Conservation (phyloP, 2,113 vertebrate genomes). For the Rattus rattus region DNA sequence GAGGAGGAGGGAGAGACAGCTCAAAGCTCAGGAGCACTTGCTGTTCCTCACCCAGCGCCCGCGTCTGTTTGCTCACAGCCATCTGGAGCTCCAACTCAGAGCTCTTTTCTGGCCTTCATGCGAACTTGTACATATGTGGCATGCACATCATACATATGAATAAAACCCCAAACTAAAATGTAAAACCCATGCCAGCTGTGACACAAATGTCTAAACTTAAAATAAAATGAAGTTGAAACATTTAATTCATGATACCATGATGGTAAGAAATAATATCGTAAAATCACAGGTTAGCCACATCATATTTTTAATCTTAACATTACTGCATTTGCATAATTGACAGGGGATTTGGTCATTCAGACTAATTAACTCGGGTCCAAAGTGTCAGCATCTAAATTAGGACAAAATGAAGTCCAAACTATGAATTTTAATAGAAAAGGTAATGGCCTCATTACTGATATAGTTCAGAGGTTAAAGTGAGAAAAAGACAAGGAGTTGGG, state of each 20-base stretch:
- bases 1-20: neutral
- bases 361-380: conserved; percentile 62
- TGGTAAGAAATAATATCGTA: neutral
- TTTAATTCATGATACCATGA: neutral
- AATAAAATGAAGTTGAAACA: neutral
- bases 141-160: neutral
- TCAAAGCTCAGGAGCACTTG: neutral
- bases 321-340: conserved; percentile 48
- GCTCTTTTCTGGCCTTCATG: neutral
- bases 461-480: conserved; percentile 29
- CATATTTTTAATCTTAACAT: neutral
- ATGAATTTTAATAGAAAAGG: conserved; percentile 66
- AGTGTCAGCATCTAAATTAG: conserved; percentile 69
- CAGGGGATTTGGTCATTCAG: conserved; percentile 49
- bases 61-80: fast-evolving
- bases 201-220: neutral
- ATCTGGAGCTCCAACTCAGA: neutral
- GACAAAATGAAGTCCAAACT: conserved; percentile 32
- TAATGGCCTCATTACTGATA: conserved; percentile 60
- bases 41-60: neutral
- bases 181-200: neutral
- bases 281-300: neutral
- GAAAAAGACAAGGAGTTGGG: conserved; percentile 27
- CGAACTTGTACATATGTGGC: neutral
- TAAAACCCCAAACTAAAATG: neutral